phyloP scores from a whole-genome alignment of 2,113 vertebrate species.

The Solea solea region DNA sequence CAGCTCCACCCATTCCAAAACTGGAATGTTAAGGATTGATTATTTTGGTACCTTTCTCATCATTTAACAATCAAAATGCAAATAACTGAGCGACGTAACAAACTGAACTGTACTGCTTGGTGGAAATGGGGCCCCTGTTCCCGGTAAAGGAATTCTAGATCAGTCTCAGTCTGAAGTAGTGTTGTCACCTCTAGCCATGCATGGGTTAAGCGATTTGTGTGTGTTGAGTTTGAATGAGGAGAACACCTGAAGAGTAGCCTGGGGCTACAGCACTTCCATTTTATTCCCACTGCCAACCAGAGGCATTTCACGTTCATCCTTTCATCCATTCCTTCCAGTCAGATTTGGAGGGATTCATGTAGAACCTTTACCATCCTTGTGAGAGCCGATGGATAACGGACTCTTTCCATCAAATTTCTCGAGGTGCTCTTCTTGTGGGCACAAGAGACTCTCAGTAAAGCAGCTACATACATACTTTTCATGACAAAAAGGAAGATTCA shows the following conservation, averaged over 20 bases:
- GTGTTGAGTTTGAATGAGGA: constrained; percentile 30
- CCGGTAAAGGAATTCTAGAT: background rate
- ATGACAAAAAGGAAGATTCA: too few relatives aligned
- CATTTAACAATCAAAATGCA: too few relatives aligned
- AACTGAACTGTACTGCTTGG: too few relatives aligned
- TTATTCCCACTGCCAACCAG: constrained; percentile 48
- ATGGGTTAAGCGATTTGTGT: constrained; percentile 37
- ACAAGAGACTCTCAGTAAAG: background rate
- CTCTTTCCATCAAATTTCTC: background rate
- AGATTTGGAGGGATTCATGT: constrained; percentile 51
- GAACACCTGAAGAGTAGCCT: constrained; percentile 67
- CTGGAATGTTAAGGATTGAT: too few relatives aligned
- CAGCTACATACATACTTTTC: too few relatives aligned
- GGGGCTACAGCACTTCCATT: constrained; percentile 45
- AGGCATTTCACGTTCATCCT: constrained; percentile 66
- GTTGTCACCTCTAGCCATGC: constrained; percentile 46
- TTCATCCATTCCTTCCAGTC: constrained; percentile 44
- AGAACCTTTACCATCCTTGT: background rate
- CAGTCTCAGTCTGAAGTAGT: constrained; percentile 8
- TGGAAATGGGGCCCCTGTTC: too few relatives aligned
- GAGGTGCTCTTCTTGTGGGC: background rate
- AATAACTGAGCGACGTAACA: too few relatives aligned
- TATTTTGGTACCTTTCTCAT: too few relatives aligned
- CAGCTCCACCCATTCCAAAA: too few relatives aligned
- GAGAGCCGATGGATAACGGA: background rate